Percentiles rank a stretch among this genome's conserved stretches.
Conservation (phyloP, 1,140 invertebrate species). For the Megathymus violae region DNA sequence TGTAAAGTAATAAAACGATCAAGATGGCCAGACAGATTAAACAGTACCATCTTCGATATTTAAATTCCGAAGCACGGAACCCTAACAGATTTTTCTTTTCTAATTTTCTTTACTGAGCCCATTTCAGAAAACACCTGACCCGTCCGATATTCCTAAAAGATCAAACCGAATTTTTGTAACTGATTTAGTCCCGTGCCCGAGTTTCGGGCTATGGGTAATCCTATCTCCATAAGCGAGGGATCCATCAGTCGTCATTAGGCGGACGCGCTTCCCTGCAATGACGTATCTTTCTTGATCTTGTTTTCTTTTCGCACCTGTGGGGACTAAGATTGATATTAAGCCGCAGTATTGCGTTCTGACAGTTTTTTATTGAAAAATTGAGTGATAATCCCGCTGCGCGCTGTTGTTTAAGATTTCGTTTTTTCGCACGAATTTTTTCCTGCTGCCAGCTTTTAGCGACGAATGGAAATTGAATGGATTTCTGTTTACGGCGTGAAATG, state of each 20-base stretch:
- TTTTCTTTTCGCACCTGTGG: conserved; percentile 60
- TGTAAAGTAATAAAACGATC: too few species aligned
- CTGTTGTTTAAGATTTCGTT: conserved; percentile 70
- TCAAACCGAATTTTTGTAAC: conserved; percentile 50
- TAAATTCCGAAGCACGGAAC: not conserved
- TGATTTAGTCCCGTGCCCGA: conserved; percentile 64
- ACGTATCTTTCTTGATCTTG: conserved; percentile 16
- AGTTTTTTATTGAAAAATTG: conserved; percentile 80
- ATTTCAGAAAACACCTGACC: conserved; percentile 46
- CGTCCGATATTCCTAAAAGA: conserved; percentile 59
- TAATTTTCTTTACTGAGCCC: conserved; percentile 40
- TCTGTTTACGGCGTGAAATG: conserved; percentile 39
- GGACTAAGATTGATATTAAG: conserved; percentile 74
- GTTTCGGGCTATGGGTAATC: conserved; percentile 61
- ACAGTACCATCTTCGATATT: not conserved
- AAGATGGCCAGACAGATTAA: too few species aligned
- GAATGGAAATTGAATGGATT: conserved; percentile 52
- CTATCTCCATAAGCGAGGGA: conserved; percentile 67
- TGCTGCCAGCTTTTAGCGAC: conserved; percentile 42
- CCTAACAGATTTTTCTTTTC: conserved; percentile 27
- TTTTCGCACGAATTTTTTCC: conserved; percentile 50
- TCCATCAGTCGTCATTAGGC: conserved; percentile 79
- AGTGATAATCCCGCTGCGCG: conserved; percentile 69
- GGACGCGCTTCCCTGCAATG: conserved; percentile 47
- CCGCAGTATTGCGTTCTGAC: conserved; percentile 61